Evolutionary conservation across 1,140 invertebrate species (phyloP), one percentile per base, ranked within the genome.

Genomic region (Drosophila nebulosa): DNA sequence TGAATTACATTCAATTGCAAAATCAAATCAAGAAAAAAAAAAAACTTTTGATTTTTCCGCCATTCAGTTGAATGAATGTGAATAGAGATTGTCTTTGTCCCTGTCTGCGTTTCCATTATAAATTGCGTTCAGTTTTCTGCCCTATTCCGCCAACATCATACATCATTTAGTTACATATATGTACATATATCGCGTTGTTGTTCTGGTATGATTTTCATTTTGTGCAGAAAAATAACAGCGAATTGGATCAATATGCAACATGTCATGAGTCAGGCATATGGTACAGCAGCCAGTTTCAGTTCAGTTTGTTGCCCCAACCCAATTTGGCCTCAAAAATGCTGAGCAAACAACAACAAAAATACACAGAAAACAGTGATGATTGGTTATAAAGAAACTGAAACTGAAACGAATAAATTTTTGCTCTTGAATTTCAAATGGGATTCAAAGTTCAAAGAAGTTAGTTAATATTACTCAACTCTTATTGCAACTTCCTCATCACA

Each of bases 171-270:
- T 27, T 24, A 58, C 46, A 39, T 46, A 9, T 21, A 46, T 10
- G 18, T 46, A 46, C 10, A 16, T 36, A 21, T 35, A 64, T 62
- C 27, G n/a, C n/a, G n/a, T n/a, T n/a, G n/a, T 52, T 26, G 59
- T 62, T 52, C 55, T n/a, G n/a, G 59, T 74, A 66, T 70, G 53
- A 56, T 61, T 70, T 66, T 36, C 57, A 52, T 62, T 60, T 26
- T 30, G 57, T 35, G 39, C 35, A 57, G 56, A 70, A 72, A 62
- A 72, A 68, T 24, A 79, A 71, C 39, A 61, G 46, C 71, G 75
- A 74, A 83, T 66, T 67, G 71, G 78, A 83, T 78, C 74, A 76
- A 83, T 84, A 69, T 74, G 59, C 39, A 62, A 42, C 64, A 73
- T 61, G 66, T 64, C 67, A 83, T 84, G 79, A 83, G 61, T 84